These are phyloP conservation scores for Brachionus calyciflorus DNA, from an alignment of 1,140 invertebrate genomes.

Conservation along the genomic window DNA sequence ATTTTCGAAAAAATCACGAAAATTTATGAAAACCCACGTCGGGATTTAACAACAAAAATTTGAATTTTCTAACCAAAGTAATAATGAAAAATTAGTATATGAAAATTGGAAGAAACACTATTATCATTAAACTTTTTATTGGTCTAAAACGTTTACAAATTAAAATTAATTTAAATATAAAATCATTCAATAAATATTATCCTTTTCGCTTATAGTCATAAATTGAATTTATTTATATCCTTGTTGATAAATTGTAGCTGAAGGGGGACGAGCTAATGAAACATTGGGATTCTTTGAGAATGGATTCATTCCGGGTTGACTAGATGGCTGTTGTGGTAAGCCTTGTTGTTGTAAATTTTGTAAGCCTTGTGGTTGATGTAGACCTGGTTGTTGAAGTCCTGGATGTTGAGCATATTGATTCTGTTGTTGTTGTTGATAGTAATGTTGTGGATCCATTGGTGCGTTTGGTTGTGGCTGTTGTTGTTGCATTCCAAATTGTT, in stretches of 20 bases:
- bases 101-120: too few species aligned
- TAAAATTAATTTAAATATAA: not conserved
- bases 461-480: not conserved
- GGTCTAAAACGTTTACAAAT: not conserved
- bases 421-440: constrained; percentile 3
- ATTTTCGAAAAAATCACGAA: too few species aligned
- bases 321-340: not conserved
- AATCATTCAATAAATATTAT: constrained; percentile 20
- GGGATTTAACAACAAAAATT: too few species aligned
- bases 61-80: too few species aligned
- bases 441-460: not conserved
- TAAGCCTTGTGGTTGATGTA: too few species aligned
- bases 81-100: too few species aligned
- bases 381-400: not conserved
- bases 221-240: constrained; percentile 29
- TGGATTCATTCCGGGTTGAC: not conserved
- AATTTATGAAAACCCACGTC: too few species aligned
- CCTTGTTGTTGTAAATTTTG: not conserved
- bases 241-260: constrained; percentile 14
- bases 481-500: not conserved
- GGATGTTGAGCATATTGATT: constrained; percentile 1
- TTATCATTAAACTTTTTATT: constrained; percentile 11
- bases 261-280: constrained; percentile 29
- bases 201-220: not conserved
- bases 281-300: constrained; percentile 31